Base-by-base conservation (phyloP, 2,888 invertebrate species). In the Aleiodes alternator region DNA sequence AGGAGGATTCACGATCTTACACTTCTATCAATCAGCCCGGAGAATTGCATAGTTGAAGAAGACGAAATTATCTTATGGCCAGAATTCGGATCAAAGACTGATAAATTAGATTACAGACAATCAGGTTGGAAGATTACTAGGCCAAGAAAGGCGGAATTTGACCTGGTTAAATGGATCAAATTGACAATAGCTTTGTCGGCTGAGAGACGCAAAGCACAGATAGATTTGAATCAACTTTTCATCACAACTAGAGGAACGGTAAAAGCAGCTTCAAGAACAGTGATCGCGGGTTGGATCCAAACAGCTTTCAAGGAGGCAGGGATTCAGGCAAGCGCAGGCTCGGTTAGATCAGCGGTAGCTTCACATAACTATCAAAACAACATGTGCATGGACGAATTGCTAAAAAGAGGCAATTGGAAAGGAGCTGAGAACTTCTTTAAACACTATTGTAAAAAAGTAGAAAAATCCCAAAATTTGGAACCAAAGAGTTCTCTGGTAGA, bases 281-380 rank as follows among this genome's bases (percentile, higher is more conserved):
- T 75, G 51, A 75, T 74, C 23, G 50, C 74, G 3, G 75, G 66
- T 2, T 75, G 71, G 75, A 6, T 75, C 11, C 31, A 68, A 16
- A 68, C 59, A 43, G 55, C 51, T 7, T 71, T 71, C 23, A 11
- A 8, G 8, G 57, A 48, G 4, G n/a, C 48, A 9, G 50, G 48
- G 6, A 71, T 75, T 31, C 16, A 51, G 7, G 34, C 57, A 6
- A 57, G 66, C 23, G 59, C 71, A 57, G 75, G 71, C 0, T 75
- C 71, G 11, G 50, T 66, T 0, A 38, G 75, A 8, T 64, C 71
- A 11, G 75, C 71, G 23, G 75, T 75, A 29, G 75, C 75, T 0
- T 75, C 71, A 1, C 64, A 70, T 8, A 75, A 64, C 14, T 75
- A 38, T n/a, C 55, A 71, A 4, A 53, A 66, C 7, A 43, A 55